phyloP scores from a whole-genome alignment of 2,113 vertebrate genomes.

The Macaca mulatta region DNA sequence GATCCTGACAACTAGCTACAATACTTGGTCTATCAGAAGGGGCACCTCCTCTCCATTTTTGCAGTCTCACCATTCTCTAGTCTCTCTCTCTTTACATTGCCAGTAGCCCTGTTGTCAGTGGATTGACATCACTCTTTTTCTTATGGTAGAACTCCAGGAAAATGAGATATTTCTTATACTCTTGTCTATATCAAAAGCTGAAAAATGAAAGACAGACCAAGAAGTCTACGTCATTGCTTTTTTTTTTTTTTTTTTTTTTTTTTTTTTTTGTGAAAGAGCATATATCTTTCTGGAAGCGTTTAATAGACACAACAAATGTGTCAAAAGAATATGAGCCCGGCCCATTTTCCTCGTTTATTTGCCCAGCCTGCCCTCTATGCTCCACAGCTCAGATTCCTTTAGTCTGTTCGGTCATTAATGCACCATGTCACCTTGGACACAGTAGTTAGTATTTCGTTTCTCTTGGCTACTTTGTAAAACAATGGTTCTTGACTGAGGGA shows the following conservation, averaged over 20 bases:
- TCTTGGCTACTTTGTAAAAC: background rate
- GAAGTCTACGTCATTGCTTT: background rate
- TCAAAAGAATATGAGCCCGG: background rate
- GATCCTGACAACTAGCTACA: background rate
- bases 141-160: background rate
- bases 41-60: background rate
- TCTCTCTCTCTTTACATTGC: too few relatives aligned
- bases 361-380: too few relatives aligned
- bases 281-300: background rate
- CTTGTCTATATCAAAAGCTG: background rate
- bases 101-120: too few relatives aligned
- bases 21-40: background rate
- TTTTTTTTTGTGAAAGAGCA: background rate
- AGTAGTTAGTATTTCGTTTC: too few relatives aligned
- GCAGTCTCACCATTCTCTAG: background rate
- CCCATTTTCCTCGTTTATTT: background rate
- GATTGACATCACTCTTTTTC: background rate
- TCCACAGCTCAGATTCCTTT: background rate
- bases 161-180: background rate
- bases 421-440: background rate
- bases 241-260: background rate
- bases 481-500: background rate
- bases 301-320: background rate
- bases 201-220: background rate
- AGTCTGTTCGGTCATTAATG: background rate